These are phyloP conservation scores for Laothoe populi DNA, from an alignment of 2,888 invertebrate species.

Conservation along the genomic window DNA sequence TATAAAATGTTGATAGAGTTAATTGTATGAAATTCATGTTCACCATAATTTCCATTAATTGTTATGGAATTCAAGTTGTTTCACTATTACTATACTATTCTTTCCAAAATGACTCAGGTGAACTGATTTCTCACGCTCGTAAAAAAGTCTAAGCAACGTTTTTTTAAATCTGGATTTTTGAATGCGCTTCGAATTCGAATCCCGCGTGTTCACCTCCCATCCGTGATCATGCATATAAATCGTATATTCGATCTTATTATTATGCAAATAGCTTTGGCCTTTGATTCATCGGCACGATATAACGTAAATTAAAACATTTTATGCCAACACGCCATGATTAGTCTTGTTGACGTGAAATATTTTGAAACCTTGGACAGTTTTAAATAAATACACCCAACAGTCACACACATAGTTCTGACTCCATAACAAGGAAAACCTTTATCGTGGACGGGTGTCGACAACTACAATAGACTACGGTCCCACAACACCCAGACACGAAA, in stretches of 20 bases:
- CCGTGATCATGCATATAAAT: slow-evolving; percentile 48
- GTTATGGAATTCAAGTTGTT: neutral
- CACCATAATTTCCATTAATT: too few relatives aligned
- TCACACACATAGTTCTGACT: too few relatives aligned
- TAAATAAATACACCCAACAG: too few relatives aligned
- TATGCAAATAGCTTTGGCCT: slow-evolving; percentile 45
- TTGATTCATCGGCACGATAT: slow-evolving; percentile 36
- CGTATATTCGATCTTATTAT: slow-evolving; percentile 51
- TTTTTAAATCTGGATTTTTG: slow-evolving; percentile 11
- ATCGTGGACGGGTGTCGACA: too few relatives aligned
- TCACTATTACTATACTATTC: neutral
- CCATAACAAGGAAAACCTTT: too few relatives aligned
- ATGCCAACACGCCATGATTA: slow-evolving; percentile 3
- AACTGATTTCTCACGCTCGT: slow-evolving; percentile 12
- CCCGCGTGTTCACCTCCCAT: slow-evolving; percentile 32
- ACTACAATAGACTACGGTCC: too few relatives aligned
- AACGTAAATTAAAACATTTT: slow-evolving; percentile 45
- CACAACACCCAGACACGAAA: too few relatives aligned
- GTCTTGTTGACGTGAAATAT: slow-evolving; percentile 17
- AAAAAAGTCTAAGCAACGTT: slow-evolving; percentile 3
- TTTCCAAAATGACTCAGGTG: neutral
- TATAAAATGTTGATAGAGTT: too few relatives aligned
- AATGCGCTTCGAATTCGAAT: slow-evolving; percentile 39
- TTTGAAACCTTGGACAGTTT: slow-evolving; percentile 14
- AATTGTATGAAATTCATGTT: too few relatives aligned